These are phyloP conservation scores for Marronus borbonicus DNA, from an alignment of 2,888 invertebrate genomes.

Conservation along the genomic window DNA sequence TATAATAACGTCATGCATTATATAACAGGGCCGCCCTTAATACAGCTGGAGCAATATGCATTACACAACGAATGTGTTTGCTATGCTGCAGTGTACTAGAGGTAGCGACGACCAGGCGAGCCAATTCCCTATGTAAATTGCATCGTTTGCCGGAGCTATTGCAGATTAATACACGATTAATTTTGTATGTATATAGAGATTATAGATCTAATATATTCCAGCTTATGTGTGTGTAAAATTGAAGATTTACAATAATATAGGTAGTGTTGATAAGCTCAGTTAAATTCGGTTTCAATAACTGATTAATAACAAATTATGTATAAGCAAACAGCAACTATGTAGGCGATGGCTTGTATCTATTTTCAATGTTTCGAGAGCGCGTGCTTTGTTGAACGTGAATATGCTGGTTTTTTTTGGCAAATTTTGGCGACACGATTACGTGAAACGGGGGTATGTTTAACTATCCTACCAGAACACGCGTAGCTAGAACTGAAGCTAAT, in stretches of 20 bases:
- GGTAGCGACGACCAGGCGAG: slow-evolving; percentile 4
- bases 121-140: slow-evolving; percentile 46
- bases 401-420: too few relatives aligned
- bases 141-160: slow-evolving; percentile 17
- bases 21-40: slow-evolving; percentile 57
- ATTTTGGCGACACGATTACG: too few relatives aligned
- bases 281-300: too few relatives aligned
- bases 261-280: too few relatives aligned
- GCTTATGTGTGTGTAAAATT: not conserved
- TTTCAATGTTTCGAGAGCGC: too few relatives aligned
- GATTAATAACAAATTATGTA: too few relatives aligned
- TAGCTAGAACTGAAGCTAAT: too few relatives aligned
- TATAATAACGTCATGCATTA: slow-evolving; percentile 67
- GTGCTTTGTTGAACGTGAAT: too few relatives aligned
- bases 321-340: too few relatives aligned
- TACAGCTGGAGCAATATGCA: slow-evolving; percentile 4
- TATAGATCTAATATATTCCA: slow-evolving; percentile 9
- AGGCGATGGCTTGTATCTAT: too few relatives aligned
- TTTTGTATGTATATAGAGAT: slow-evolving; percentile 31
- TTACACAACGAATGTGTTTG: slow-evolving; percentile 6
- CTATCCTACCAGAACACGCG: too few relatives aligned
- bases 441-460: too few relatives aligned
- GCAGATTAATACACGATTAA: slow-evolving; percentile 38
- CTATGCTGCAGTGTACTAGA: not conserved
- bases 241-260: not conserved